These are phyloP conservation scores for Beroe forskalii DNA, from an alignment of 37 sponge, comb jelly and placozoan genomes.

Conservation along the genomic window DNA sequence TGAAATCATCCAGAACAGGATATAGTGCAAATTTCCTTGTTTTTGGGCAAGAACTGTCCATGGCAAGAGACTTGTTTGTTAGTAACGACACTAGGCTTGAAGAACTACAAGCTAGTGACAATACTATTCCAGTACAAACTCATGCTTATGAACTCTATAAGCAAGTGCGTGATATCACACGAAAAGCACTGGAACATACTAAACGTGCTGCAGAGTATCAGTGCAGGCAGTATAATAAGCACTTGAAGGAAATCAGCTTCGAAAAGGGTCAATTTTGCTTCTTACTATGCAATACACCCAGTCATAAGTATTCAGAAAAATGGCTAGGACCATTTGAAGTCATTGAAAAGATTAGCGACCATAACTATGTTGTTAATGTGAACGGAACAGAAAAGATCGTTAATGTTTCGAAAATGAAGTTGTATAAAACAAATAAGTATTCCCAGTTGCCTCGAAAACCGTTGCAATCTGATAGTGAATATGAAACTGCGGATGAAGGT, in stretches of 20 bases:
- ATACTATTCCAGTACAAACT: background rate
- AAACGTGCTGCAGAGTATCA: background rate
- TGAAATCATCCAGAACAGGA: slow-evolving; percentile 13
- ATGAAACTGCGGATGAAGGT: background rate
- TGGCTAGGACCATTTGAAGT: slow-evolving; percentile 27
- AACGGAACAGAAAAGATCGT: background rate
- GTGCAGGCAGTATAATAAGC: background rate
- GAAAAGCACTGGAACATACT: background rate
- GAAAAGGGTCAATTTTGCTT: slow-evolving; percentile 1
- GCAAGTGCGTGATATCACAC: background rate
- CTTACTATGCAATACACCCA: background rate
- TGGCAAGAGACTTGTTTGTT: slow-evolving; percentile 21
- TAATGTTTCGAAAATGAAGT: slow-evolving; percentile 17
- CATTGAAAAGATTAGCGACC: background rate
- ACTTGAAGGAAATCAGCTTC: background rate
- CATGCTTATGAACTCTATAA: background rate
- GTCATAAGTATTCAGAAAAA: slow-evolving; percentile 17
- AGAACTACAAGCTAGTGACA: background rate
- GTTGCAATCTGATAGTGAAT: background rate
- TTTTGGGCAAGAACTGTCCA: background rate
- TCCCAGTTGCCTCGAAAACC: background rate
- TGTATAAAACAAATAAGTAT: background rate
- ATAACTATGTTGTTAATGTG: slow-evolving; percentile 1
- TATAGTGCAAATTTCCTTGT: slow-evolving; percentile 28
- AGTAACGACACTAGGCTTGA: background rate